phyloP scores from a whole-genome alignment of 1,140 invertebrate genomes.

The Cataglyphis hispanica region DNA sequence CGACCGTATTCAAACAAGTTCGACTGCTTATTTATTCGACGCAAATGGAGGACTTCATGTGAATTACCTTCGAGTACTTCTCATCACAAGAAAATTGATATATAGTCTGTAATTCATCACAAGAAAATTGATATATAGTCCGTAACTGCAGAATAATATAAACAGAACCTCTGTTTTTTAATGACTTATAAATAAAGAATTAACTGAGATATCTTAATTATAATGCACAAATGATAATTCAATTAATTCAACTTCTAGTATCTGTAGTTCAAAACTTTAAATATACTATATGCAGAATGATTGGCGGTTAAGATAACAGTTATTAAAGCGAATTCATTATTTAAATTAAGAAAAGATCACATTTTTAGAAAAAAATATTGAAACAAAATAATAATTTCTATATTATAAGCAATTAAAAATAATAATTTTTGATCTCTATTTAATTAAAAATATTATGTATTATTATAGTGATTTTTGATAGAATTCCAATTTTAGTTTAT shows the following conservation, averaged over 20 bases:
- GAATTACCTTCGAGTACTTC: slow-evolving; percentile 27
- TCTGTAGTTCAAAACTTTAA: neutral
- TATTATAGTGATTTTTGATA: no score
- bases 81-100: slow-evolving; percentile 17
- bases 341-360: neutral
- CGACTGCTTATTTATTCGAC: slow-evolving; percentile 24
- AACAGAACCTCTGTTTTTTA: neutral
- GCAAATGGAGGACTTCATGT: neutral
- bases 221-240: neutral
- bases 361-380: neutral
- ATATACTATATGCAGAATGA: neutral
- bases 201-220: neutral
- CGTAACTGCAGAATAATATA: neutral
- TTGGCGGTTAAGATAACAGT: neutral
- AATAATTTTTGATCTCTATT: neutral
- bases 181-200: neutral
- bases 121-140: slow-evolving; percentile 21
- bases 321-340: neutral
- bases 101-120: neutral
- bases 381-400: neutral
- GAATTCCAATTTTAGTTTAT: neutral
- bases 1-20: slow-evolving; percentile 29
- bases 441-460: neutral
- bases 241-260: neutral
- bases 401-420: neutral